Evolutionary conservation across 2,888 invertebrate genomes (phyloP).

Genomic region (Habroteleia sp.): DNA sequence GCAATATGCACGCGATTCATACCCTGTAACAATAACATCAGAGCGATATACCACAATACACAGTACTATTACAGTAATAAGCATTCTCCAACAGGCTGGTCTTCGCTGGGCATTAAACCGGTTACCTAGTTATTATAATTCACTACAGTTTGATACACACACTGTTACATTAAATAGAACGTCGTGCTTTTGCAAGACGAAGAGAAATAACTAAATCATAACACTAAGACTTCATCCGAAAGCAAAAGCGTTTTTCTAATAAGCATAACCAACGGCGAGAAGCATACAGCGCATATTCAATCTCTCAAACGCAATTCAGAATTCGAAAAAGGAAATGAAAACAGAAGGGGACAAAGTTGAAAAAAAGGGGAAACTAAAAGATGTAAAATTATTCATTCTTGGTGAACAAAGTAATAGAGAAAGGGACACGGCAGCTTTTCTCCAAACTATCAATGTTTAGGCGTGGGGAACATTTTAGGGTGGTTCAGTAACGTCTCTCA

Average conservation of each 20-base stretch:
- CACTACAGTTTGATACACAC: constrained; percentile 64
- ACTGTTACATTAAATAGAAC: constrained; percentile 58
- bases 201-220: constrained; percentile 19
- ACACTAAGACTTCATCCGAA: constrained; percentile 55
- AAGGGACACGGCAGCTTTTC: constrained; percentile 50
- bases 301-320: constrained; percentile 61
- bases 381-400: constrained; percentile 24
- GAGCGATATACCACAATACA: constrained; percentile 75
- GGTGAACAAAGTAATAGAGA: constrained; percentile 20
- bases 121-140: constrained; percentile 77
- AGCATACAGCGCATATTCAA: constrained; percentile 57
- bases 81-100: constrained; percentile 77
- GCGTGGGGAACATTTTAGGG: constrained; percentile 58
- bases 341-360: neutral
- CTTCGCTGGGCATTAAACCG: constrained; percentile 81
- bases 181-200: constrained; percentile 34
- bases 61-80: constrained; percentile 71
- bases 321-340: constrained; percentile 7
- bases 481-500: constrained; percentile 59
- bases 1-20: constrained; percentile 65
- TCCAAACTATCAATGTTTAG: constrained; percentile 54
- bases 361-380: neutral
- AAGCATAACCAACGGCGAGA: constrained; percentile 51
- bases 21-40: constrained; percentile 72
- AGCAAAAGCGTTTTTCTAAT: constrained; percentile 40